Conservation (phyloP, 1,140 invertebrate genomes). For the Tenebrio molitor region DNA sequence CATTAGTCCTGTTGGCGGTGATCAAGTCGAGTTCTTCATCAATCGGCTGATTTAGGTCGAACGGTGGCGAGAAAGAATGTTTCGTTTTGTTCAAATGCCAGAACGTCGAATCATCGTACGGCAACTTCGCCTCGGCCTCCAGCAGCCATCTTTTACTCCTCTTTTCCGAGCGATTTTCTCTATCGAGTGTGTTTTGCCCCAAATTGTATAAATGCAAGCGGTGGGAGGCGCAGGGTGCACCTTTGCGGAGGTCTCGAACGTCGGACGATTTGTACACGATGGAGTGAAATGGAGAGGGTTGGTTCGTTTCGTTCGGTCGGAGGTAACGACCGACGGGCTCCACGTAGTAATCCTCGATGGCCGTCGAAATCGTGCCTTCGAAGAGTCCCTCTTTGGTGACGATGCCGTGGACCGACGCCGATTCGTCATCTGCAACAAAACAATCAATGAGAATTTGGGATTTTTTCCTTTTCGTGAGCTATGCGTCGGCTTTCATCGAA, state of each 20-base stretch:
- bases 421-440: conserved; percentile 81
- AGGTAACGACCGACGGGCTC: conserved; percentile 86
- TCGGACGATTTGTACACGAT: conserved; percentile 88
- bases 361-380: conserved; percentile 87
- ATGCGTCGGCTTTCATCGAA: background rate
- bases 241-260: conserved; percentile 74
- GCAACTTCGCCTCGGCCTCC: conserved; percentile 65
- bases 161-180: conserved; percentile 20
- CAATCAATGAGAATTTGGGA: conserved; percentile 43
- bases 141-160: conserved; percentile 65
- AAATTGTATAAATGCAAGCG: conserved; percentile 69
- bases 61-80: conserved; percentile 53
- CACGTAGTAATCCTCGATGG: conserved; percentile 85
- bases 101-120: conserved; percentile 56
- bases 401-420: conserved; percentile 86
- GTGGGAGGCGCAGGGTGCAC: conserved; percentile 71
- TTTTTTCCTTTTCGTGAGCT: background rate
- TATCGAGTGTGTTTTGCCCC: conserved; percentile 3
- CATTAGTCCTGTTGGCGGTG: conserved; percentile 54
- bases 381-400: conserved; percentile 89
- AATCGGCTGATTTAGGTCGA: conserved; percentile 61
- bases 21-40: conserved; percentile 62
- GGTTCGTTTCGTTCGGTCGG: conserved; percentile 68
- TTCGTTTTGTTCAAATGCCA: conserved; percentile 53
- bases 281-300: conserved; percentile 75